A percentile compares a stretch with the other conserved stretches of the same genome.
These are phyloP conservation scores for Meta bourneti DNA, from an alignment of 2,888 invertebrate genomes.

Conservation along the genomic window DNA sequence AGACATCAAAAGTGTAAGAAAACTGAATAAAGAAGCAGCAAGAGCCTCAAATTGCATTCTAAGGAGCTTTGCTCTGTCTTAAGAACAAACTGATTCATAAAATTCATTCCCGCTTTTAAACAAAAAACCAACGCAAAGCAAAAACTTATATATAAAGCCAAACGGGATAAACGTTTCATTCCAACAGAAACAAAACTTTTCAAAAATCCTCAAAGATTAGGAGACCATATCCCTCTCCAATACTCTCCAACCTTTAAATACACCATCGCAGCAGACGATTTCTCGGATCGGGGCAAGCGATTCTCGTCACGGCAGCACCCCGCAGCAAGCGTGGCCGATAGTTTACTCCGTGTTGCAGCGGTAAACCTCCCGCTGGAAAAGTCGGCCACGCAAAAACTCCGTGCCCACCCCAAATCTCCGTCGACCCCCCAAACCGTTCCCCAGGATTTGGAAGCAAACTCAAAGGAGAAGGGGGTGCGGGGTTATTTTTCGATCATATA, in stretches of 20 bases:
- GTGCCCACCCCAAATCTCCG: constrained; percentile 8
- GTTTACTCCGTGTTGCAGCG: constrained; percentile 42
- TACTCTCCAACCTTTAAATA: constrained; percentile 45
- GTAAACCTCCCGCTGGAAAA: constrained; percentile 26
- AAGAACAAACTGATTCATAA: no score
- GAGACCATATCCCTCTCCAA: constrained; percentile 1
- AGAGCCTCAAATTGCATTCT: no score
- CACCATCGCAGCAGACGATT: constrained; percentile 46
- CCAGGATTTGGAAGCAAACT: constrained; percentile 18
- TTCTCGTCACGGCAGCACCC: constrained; percentile 67
- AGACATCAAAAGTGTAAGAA: no score
- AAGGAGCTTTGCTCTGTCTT: no score
- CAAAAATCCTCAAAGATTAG: constrained; percentile 57
- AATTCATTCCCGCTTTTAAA: no score
- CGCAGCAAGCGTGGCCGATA: constrained; percentile 12
- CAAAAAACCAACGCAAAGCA: not conserved
- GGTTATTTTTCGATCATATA: constrained; percentile 74
- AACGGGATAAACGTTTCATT: constrained; percentile 24
- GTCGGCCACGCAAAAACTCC: constrained; percentile 29
- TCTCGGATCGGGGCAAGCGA: constrained; percentile 38
- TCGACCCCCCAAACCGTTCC: not conserved
- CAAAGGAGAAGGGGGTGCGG: constrained; percentile 1
- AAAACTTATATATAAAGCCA: not conserved
- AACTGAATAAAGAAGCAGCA: no score
- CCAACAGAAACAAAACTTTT: constrained; percentile 21